Conservation (phyloP, 2,797 vertebrate genomes). For the Oryzias sinensis region DNA sequence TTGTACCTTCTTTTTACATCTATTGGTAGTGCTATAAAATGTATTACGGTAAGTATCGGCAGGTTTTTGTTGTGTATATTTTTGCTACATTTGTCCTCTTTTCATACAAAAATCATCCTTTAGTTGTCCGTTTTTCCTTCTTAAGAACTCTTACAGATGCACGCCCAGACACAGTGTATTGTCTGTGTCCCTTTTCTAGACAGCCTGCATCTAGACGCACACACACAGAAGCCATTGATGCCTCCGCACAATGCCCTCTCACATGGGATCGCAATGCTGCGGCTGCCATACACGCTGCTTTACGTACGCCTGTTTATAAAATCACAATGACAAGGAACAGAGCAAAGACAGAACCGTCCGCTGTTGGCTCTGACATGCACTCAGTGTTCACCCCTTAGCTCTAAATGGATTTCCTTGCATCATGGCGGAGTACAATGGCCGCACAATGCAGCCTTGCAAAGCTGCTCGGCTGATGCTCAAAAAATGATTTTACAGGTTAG, state of each 20-base stretch:
- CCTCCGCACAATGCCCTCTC: conserved; percentile 62
- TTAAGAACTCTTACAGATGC: conserved; percentile 13
- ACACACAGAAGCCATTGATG: conserved; percentile 64
- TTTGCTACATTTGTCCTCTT: not conserved
- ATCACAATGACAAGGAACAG: conserved; percentile 57
- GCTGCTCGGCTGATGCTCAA: conserved; percentile 13
- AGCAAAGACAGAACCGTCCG: conserved; percentile 57
- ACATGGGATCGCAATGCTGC: conserved; percentile 58
- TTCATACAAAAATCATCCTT: not conserved
- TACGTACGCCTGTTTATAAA: conserved; percentile 63
- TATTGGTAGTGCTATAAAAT: not conserved
- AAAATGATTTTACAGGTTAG: conserved; percentile 19
- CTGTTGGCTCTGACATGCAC: conserved; percentile 19
- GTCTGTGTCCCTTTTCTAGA: conserved; percentile 27
- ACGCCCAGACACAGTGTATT: conserved; percentile 15
- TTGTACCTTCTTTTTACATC: no score
- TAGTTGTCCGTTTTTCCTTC: not conserved
- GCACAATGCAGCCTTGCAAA: conserved; percentile 11
- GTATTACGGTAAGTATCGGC: not conserved
- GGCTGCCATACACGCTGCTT: conserved; percentile 50
- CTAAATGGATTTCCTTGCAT: conserved; percentile 47
- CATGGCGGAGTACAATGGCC: conserved; percentile 20
- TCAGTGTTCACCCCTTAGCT: conserved; percentile 21
- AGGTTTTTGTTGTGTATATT: not conserved
- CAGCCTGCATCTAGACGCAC: conserved; percentile 33